phyloP scores from a whole-genome alignment of 2,797 vertebrate species.

The Characodon lateralis region DNA sequence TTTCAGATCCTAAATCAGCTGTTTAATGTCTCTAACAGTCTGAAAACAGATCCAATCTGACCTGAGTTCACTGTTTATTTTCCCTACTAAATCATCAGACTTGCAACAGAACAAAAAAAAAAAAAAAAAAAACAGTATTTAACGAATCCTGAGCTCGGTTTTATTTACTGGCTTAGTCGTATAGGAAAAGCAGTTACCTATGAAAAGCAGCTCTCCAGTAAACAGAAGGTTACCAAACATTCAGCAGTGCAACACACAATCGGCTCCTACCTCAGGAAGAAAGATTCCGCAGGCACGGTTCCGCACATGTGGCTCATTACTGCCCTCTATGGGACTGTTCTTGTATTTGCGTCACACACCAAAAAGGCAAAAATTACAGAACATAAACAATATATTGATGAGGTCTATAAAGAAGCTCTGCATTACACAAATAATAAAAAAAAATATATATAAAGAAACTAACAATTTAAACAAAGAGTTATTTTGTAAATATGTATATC shows the following conservation, averaged over 20 bases:
- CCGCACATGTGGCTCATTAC: background rate
- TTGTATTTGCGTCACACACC: too few species aligned
- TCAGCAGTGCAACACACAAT: conserved; percentile 14
- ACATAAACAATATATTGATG: too few species aligned
- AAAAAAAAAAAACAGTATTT: background rate
- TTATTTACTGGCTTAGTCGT: background rate
- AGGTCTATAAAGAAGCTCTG: background rate
- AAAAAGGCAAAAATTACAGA: background rate
- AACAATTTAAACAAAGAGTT: too few species aligned
- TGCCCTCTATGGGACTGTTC: background rate
- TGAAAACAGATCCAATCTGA: background rate
- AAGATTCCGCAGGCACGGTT: conserved; percentile 15
- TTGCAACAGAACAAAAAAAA: background rate
- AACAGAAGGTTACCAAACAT: conserved; percentile 4
- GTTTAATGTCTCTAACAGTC: background rate
- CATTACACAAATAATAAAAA: background rate
- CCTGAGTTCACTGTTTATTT: background rate
- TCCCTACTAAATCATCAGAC: background rate
- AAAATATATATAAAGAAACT: too few species aligned
- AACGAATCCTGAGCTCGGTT: background rate
- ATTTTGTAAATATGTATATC: too few species aligned
- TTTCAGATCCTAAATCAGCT: background rate
- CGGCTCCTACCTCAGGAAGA: rapidly evolving
- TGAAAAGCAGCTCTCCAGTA: background rate
- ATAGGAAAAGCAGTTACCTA: background rate